phyloP scores from a whole-genome alignment of 2,797 vertebrate genomes.

The Tinamus major region DNA sequence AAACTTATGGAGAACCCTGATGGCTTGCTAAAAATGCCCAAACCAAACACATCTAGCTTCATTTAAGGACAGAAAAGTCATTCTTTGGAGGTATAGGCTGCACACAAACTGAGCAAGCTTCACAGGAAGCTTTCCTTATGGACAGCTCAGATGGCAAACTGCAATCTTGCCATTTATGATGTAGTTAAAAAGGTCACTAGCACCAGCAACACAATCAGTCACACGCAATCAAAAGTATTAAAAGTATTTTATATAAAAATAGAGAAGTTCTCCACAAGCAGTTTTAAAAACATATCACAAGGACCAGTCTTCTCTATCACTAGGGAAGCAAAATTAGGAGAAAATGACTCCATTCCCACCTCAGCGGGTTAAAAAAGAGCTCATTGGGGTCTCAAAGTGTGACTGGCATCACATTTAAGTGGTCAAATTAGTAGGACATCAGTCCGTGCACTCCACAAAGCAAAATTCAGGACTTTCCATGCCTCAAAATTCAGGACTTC shows the following conservation, averaged over 20 bases:
- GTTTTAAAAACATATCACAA: slow-evolving; percentile 37
- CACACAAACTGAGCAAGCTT: background rate
- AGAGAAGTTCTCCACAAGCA: background rate
- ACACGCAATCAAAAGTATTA: background rate
- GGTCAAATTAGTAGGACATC: background rate
- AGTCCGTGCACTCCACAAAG: background rate
- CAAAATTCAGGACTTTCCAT: background rate
- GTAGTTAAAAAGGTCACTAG: background rate
- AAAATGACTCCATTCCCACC: background rate
- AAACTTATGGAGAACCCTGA: background rate
- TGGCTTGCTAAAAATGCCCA: background rate
- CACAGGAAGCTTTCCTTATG: background rate
- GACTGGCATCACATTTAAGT: background rate
- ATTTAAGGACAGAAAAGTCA: background rate
- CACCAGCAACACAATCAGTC: background rate
- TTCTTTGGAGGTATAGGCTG: background rate
- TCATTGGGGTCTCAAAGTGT: background rate
- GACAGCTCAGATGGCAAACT: background rate
- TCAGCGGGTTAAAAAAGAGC: background rate
- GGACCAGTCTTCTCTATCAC: slow-evolving; percentile 4
- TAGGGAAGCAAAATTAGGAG: background rate
- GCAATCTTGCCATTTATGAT: background rate
- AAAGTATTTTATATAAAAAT: no score
- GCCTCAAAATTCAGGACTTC: background rate
- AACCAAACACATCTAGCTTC: background rate